Conservation (phyloP, 2,797 vertebrate genomes). For the Jordanella pulchra region DNA sequence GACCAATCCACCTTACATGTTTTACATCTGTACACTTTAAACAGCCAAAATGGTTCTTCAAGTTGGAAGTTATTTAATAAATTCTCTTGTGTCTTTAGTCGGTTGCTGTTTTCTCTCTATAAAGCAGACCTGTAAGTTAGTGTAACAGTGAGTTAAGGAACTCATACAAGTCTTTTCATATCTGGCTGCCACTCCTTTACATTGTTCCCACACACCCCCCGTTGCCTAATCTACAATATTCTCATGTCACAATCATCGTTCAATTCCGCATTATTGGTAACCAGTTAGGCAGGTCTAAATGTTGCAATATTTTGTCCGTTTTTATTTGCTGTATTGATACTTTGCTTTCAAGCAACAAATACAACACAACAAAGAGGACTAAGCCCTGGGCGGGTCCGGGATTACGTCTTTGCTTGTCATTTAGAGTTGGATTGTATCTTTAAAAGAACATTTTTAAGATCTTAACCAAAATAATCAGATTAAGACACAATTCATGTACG, state of each 20-base stretch:
- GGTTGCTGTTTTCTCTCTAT: background rate
- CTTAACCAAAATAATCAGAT: background rate
- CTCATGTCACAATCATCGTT: background rate
- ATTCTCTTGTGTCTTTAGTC: background rate
- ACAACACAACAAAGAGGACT: background rate
- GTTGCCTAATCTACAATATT: constrained; percentile 25
- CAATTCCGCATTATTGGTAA: constrained; percentile 23
- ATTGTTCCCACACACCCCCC: constrained; percentile 21
- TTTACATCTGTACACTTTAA: background rate
- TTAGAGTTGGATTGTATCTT: background rate
- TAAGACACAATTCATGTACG: background rate
- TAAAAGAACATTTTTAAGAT: constrained; percentile 1
- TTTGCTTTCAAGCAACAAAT: constrained; percentile 1
- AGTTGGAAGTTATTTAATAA: too few relatives aligned
- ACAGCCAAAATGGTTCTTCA: too few relatives aligned
- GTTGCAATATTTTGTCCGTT: background rate
- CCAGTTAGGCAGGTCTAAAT: constrained; percentile 37
- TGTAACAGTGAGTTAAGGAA: background rate
- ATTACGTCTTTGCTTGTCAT: background rate
- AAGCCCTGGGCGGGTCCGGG: background rate
- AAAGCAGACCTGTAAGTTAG: background rate
- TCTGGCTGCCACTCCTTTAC: constrained; percentile 40
- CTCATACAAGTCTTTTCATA: background rate
- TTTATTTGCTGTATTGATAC: background rate
- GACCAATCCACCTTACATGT: background rate